Conservation (phyloP, 2,113 vertebrate species). For the Oreochromis niloticus region DNA sequence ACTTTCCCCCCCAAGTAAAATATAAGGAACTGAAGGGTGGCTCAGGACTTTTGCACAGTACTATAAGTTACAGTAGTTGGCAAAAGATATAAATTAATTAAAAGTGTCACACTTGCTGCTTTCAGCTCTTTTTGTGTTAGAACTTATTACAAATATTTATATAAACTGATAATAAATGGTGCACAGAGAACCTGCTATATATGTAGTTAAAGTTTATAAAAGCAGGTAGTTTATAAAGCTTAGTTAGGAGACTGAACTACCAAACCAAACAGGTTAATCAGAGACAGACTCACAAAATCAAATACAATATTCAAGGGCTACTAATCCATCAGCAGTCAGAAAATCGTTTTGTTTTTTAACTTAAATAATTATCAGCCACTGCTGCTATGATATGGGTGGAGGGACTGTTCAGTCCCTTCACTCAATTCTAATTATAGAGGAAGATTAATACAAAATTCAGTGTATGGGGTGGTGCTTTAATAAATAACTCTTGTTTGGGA, state of each 20-base stretch:
- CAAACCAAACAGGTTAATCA: background rate
- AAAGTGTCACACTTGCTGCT: background rate
- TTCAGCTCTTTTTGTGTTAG: background rate
- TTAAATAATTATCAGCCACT: background rate
- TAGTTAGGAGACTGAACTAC: background rate
- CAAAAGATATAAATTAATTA: background rate
- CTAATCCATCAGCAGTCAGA: background rate
- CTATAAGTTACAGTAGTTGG: background rate
- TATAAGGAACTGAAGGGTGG: background rate
- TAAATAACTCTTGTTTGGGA: too few relatives aligned
- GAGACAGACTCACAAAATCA: background rate
- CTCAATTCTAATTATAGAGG: background rate
- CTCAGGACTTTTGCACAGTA: background rate
- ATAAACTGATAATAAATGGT: background rate
- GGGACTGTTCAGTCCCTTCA: background rate
- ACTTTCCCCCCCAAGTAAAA: fast-evolving
- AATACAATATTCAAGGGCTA: background rate
- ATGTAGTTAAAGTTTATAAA: background rate
- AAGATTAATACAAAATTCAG: background rate
- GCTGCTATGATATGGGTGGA: background rate
- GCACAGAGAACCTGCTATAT: background rate
- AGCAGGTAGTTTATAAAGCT: background rate
- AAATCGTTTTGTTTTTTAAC: background rate
- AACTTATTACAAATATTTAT: background rate
- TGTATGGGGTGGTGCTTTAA: background rate